Evolutionary conservation across 2,888 invertebrate genomes (phyloP), one percentile per base, ranked within the genome.

Genomic region (Entomobrya proxima): DNA sequence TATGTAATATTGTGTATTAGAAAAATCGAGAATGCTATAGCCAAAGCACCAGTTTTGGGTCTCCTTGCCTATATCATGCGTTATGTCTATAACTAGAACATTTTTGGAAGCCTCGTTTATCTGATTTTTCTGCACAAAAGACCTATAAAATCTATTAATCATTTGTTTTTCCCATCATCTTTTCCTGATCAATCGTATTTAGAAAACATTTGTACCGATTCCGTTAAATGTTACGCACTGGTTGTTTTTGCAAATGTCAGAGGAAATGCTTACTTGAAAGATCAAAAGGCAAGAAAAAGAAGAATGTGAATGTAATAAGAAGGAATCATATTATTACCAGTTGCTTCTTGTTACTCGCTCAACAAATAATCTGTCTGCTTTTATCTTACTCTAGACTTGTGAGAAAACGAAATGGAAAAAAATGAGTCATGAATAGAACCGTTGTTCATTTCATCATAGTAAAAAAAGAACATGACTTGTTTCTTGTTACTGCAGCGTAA

Each of bases 291-390:
- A 30, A 0, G 13, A 58, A n/a, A 30, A 30, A 0, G 67, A 67
- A 5, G 15, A 52, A 75, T 55, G 37, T 1, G 75, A 35, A 75
- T 21, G 69, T 24, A 52, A 72, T 6, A 37, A 55, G 27, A 35
- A 55, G 7, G 13, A 50, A 75, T 15, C 32, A 32, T 35, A 13
- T 55, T 21, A 52, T 77, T 61, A 77, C 61, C 77, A 77, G 77
- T 77, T 77, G 77, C 77, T 77, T 30, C 72, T 47, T 72, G 27
- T 67, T 67, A 67, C 15, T 67, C 35, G 2, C 40, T 11, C 7
- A 40, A 40, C 44, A n/a, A 44, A 44, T n/a, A n/a, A 44, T n/a
- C 44, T 13, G n/a, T 44, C 44, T 15, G 44, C 44, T 44, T 44
- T n/a, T n/a, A n/a, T 44, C 44, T 44, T 44, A 44, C 44, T 44